Base-by-base conservation (phyloP, 2,113 vertebrate genomes). In the Centropristis striata region DNA sequence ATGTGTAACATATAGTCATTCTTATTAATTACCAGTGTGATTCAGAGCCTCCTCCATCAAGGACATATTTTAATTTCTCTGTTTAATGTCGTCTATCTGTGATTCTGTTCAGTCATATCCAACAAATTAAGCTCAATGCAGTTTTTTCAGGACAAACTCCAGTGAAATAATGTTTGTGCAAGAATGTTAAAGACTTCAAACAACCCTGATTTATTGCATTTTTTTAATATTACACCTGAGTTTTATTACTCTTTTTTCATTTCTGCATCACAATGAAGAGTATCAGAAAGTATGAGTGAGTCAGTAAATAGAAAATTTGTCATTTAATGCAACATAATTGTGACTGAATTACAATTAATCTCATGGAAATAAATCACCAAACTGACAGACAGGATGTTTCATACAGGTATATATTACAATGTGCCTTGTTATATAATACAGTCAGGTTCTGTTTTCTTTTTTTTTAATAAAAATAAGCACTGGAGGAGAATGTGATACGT, bases 361-460 rank as follows among this genome's bases (percentile, higher is more conserved):
- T 92, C 91, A 96, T 96, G 93, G 85, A 95, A 95, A 96, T 96
- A 96, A 95, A 92, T 88, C 91, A 93, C 92, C 90, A 95, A 96
- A 95, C 93, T 78, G 91, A 96, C 95, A 96, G 95, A 96, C 95
- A 96, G 85, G 93, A 93, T 95, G 96, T 96, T 95, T 95, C 96
- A 95, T 96, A 97, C 93, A 97, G 92, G 96, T 93, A 94, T 95
- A 97, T 97, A 97, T 97, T 98, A 99, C 97, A 99, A 93, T 97
- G 96, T 96, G 95, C 95, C 95, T 95, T 94, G 92, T 95, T 96
- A 96, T 97, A 97, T 96, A 96, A 96, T 97, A 97, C 96, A 98
- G 94, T 95, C 95, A 94, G 95, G 92, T 94, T 90, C 95, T 94
- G 75, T 90, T 93, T 94, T 94, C 44, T 93, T 94, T 94, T 94